Conservation (phyloP, 2,888 invertebrate species). For the Drosophila pegasa region DNA sequence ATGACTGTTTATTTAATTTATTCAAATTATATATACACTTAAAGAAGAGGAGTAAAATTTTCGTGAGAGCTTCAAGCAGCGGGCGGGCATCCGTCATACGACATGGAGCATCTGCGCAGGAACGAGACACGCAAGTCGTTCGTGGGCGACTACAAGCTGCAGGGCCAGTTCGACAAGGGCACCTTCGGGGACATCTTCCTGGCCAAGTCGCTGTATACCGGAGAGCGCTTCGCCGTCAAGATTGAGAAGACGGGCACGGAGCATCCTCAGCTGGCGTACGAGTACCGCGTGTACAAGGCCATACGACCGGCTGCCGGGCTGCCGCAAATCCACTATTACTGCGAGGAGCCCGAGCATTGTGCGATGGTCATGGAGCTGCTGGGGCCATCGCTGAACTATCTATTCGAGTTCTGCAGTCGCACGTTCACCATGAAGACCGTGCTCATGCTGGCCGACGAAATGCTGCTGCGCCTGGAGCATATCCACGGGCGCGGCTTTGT, state of each 20-base stretch:
- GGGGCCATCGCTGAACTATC: slow-evolving; percentile 97
- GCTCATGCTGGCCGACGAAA: slow-evolving; percentile 97
- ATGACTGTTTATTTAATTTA: not conserved
- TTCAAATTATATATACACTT: not conserved
- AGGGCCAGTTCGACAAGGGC: slow-evolving; percentile 98
- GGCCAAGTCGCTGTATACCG: slow-evolving; percentile 95
- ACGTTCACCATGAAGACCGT: slow-evolving; percentile 99
- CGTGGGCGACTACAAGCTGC: slow-evolving; percentile 97
- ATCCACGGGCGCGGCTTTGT: slow-evolving; percentile 99
- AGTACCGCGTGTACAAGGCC: slow-evolving; percentile 98
- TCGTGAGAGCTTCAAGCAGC: not conserved
- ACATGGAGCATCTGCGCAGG: slow-evolving; percentile 17
- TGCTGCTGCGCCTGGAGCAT: slow-evolving; percentile 97
- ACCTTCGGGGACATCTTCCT: slow-evolving; percentile 99
- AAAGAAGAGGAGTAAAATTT: not conserved
- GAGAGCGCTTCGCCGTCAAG: slow-evolving; percentile 99
- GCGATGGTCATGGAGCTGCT: slow-evolving; percentile 99
- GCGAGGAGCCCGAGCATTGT: slow-evolving; percentile 98
- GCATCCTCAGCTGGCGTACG: slow-evolving; percentile 99
- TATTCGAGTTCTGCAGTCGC: slow-evolving; percentile 99
- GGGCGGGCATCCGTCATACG: not conserved
- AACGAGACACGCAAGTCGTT: slow-evolving; percentile 88
- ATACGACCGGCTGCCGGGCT: slow-evolving; percentile 98
- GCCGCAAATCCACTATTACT: slow-evolving; percentile 97
- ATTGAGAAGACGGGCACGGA: slow-evolving; percentile 98